phyloP scores from a whole-genome alignment of 2,797 vertebrate species.

The Sandelia bainsii region DNA sequence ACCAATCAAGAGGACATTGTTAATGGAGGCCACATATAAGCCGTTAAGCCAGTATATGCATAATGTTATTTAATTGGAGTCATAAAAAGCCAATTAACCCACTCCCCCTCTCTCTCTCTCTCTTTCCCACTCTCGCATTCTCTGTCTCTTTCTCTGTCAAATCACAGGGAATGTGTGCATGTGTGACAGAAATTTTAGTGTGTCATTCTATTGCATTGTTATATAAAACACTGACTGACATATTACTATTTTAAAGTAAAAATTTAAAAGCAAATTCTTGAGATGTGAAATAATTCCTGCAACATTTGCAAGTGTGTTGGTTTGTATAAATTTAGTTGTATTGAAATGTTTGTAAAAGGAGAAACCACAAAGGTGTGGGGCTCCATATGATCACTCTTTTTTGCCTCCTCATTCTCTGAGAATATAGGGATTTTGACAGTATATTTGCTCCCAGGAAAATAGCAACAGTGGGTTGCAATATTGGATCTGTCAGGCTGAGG shows the following conservation, averaged over 20 bases:
- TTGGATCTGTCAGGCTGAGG: conserved; percentile 87
- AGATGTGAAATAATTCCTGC: conserved; percentile 28
- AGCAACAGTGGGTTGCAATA: conserved; percentile 86
- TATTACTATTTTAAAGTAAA: conserved; percentile 12
- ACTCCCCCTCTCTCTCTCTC: conserved; percentile 63
- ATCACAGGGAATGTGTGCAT: conserved; percentile 36
- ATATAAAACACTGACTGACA: conserved; percentile 24
- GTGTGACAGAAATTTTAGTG: conserved; percentile 55
- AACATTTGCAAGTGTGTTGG: conserved; percentile 30
- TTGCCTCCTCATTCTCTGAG: conserved; percentile 69
- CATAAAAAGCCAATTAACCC: conserved; percentile 91
- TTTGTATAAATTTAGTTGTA: conserved; percentile 45
- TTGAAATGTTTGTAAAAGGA: conserved; percentile 57
- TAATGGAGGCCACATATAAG: conserved; percentile 89
- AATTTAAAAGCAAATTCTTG: conserved; percentile 19
- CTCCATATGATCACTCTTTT: conserved; percentile 57
- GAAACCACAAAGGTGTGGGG: conserved; percentile 47
- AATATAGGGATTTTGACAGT: conserved; percentile 82
- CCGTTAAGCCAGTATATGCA: conserved; percentile 89
- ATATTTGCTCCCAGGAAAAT: conserved; percentile 86
- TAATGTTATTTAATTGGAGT: conserved; percentile 91
- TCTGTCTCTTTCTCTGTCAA: conserved; percentile 69
- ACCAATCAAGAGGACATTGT: conserved; percentile 89
- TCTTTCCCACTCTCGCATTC: conserved; percentile 44
- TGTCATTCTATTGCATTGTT: conserved; percentile 39